Base-by-base conservation (phyloP, 2,797 vertebrate species). In the Podarcis siculus region DNA sequence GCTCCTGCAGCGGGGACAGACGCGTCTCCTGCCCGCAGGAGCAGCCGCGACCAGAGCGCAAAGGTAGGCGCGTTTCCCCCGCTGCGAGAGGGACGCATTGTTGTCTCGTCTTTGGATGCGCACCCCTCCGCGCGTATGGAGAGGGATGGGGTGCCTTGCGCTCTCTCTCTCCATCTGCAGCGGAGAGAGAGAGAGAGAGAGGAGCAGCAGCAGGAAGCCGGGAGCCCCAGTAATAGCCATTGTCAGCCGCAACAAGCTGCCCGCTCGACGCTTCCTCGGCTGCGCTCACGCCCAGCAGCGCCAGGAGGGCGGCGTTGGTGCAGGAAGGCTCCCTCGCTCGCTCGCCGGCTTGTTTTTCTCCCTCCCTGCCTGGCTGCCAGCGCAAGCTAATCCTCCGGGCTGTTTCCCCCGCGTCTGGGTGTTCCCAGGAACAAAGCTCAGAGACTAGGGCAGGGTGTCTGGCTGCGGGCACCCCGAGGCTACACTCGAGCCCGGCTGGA, bases 241-340 rank as follows among this genome's bases (percentile, higher is more conserved):
- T 64, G 80, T 73, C 37, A 64, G 66, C 3, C 10, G 2, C 42
- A 21, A 17, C 83, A 23, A 30, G 13, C 39, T 45, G 19, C 72
- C 88, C 75, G 55, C 72, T 6, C 17, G 64, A 23, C 84, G 85
- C 85, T 66, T 23, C 13, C 79, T 37, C 32, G 15, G n/a, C 45
- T 19, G 66, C 77, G 64, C 77, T 58, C 86, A 27, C 72, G 80
- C 80, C 80, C 88, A 69, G 19, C 9, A 37, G 25, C 49, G 79
- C 25, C 49, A 3, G 35, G 19, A 25, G 39, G 23, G 21, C 12
- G n/a, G 61, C 58, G 5, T 4, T 79, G 35, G 58, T 7, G 49
- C 25, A 42, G 32, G 8, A 23, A 27, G 10, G 30, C 30, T 8
- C 8, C 23, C 35, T 66, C 37, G 35, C 35, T 66, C 37, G 35